A percentile compares a stretch with the other conserved stretches of the same genome.
Evolutionary conservation across 2,113 vertebrate genomes (phyloP).

Genomic region (Apeltes quadracus): DNA sequence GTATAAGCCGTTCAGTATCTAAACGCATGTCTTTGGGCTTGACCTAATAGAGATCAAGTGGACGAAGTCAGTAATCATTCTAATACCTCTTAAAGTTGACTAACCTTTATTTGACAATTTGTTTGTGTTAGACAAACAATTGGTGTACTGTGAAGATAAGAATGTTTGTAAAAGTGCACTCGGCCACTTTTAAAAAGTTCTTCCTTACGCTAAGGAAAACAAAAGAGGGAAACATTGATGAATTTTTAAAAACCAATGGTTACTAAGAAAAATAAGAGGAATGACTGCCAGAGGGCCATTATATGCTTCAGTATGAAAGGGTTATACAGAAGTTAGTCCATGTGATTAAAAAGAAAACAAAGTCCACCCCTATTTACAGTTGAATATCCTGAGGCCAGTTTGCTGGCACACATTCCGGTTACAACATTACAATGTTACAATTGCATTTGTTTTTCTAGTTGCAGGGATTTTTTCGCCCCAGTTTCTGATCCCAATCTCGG

Average conservation of each 20-base stretch:
- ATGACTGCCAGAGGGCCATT: neutral
- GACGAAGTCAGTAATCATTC: no score
- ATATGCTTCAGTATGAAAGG: neutral
- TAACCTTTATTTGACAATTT: no score
- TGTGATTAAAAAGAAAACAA: neutral
- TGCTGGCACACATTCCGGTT: neutral
- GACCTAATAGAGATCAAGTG: neutral
- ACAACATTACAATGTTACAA: neutral
- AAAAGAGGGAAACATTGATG: neutral
- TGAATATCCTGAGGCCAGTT: neutral
- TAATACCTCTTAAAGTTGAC: no score
- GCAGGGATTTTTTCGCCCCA: constrained; percentile 13
- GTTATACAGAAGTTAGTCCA: neutral
- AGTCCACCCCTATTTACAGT: neutral
- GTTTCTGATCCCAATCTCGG: constrained; percentile 57
- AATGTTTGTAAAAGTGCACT: no score
- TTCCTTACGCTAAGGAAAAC: neutral
- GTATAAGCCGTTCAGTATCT: neutral
- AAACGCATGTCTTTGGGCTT: neutral
- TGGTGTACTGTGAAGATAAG: neutral
- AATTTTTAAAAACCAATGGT: neutral
- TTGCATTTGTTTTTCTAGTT: constrained; percentile 26
- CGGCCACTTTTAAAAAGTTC: neutral
- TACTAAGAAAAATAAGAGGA: neutral
- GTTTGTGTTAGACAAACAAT: neutral